These are phyloP conservation scores for Anarhynchus alexandrinus DNA, from an alignment of 2,113 vertebrate genomes.

Conservation along the genomic window DNA sequence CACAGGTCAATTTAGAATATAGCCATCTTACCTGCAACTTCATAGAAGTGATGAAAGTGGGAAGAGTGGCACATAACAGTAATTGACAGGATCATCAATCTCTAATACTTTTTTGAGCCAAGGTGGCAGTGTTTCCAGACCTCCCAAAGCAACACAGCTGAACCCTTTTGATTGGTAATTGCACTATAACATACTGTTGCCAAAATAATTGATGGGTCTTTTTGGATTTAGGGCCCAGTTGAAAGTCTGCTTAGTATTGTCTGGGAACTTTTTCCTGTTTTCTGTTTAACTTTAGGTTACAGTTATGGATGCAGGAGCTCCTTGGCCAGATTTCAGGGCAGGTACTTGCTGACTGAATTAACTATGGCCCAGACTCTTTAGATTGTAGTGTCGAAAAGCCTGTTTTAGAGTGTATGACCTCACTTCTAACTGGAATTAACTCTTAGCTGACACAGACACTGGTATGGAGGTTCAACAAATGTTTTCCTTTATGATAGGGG, in stretches of 20 bases:
- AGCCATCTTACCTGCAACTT: neutral
- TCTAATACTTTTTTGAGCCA: neutral
- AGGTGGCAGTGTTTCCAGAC: neutral
- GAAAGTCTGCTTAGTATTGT: neutral
- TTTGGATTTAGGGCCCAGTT: neutral
- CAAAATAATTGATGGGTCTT: neutral
- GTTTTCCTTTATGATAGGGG: neutral
- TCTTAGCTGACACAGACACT: neutral
- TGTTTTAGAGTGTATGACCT: neutral
- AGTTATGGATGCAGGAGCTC: neutral
- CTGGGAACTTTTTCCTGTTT: neutral
- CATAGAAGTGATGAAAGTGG: neutral
- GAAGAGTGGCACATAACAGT: neutral
- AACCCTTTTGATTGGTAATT: neutral
- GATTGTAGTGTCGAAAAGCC: neutral
- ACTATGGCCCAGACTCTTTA: neutral
- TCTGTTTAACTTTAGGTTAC: neutral
- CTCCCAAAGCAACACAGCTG: neutral
- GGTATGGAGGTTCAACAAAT: neutral
- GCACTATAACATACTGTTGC: neutral
- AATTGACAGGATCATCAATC: neutral
- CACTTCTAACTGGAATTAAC: neutral
- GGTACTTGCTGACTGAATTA: neutral
- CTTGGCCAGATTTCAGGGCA: neutral
- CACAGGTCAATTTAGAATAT: neutral